Evolutionary conservation across 2,113 vertebrate genomes (phyloP), one percentile per base, ranked within the genome.

Genomic region (Platysteira castanea): DNA sequence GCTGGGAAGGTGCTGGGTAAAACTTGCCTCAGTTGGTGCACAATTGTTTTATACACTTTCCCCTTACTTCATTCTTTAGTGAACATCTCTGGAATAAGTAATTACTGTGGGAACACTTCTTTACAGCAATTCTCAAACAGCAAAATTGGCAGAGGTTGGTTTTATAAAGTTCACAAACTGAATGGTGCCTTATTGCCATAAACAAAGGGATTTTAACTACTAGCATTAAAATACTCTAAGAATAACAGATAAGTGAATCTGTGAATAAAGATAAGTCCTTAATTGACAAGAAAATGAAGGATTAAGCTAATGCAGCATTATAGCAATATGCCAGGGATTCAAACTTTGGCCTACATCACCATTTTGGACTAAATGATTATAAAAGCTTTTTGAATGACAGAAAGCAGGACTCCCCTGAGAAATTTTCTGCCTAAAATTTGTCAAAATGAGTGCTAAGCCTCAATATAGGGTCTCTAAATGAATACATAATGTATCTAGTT

Each of bases 41-140:
- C 95, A 97, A 97, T 97, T 97, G 97, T 98, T 98, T 98, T 98
- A 97, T 97, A 98, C 96, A 95, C 98, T 98, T 98, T 97, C 97
- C 95, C 96, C 97, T 98, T 98, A 97, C 97, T 98, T 98, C 98
- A 98, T 97, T 98, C 98, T 98, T 96, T 97, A 96, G 97, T 95
- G 97, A 98, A 98, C 98, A 98, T 98, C 98, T 97, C 97, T 97
- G 95, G 98, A 98, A 98, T 98, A 97, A 97, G 98, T 98, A 98
- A 98, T 98, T 98, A 98, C 98, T 98, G 98, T 98, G 98, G 98
- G 98, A 98, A 98, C 98, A 98, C 97, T 98, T 97, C 97, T 98
- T 98, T 98, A 97, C 97, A 97, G 97, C 97, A 98, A 98, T 98
- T 98, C 98, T 98, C 98, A 98, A 98, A 98, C 97, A 97, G 96